phyloP scores from a whole-genome alignment of 92 coral and sea anemone genomes.

The Hydrozoanthus gracilis region DNA sequence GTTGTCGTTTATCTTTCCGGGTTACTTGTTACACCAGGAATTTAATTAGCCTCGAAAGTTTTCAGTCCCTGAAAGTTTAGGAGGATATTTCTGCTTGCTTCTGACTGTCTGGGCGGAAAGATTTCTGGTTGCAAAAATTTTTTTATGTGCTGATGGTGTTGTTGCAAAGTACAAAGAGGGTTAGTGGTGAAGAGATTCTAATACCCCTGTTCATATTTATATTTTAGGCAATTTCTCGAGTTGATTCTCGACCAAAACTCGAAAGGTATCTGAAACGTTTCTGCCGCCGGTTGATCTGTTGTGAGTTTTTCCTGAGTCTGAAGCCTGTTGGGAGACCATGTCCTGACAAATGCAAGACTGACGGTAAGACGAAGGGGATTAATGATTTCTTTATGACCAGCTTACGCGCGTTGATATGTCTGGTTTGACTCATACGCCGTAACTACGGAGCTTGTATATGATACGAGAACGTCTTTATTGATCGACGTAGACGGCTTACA shows the following conservation, averaged over 20 bases:
- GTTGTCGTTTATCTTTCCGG: no score
- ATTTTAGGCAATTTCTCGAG: constrained; percentile 93
- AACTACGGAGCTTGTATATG: no score
- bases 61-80: no score
- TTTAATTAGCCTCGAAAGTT: no score
- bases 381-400: neutral
- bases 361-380: constrained; percentile 64
- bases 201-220: neutral
- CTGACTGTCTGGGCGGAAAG: neutral
- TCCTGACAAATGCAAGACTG: constrained; percentile 98
- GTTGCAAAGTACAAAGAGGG: neutral
- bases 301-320: constrained; percentile 94
- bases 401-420: neutral
- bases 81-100: no score
- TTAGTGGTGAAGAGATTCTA: neutral
- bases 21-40: no score
- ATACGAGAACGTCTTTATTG: no score
- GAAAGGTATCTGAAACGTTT: constrained; percentile 97
- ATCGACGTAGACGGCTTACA: no score
- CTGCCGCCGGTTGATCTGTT: constrained; percentile 96
- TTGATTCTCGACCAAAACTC: constrained; percentile 96
- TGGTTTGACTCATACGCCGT: neutral
- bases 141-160: neutral
- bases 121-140: neutral
- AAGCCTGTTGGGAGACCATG: constrained; percentile 96